phyloP scores from a whole-genome alignment of 1,140 invertebrate genomes.

The Drosophila pallidifrons region DNA sequence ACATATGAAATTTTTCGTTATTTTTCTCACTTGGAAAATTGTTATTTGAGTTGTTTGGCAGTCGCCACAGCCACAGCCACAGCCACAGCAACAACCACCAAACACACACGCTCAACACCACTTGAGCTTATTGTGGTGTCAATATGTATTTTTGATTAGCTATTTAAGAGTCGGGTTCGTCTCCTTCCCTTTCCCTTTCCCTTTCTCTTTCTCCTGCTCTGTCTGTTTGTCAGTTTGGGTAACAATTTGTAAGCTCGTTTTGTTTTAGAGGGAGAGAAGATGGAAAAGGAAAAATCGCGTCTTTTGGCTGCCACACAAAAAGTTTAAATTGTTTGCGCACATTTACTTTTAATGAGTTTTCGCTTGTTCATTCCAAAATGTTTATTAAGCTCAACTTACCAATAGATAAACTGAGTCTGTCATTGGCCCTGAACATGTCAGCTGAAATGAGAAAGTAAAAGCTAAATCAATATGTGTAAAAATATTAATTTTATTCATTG shows the following conservation, averaged over 20 bases:
- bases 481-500: not conserved
- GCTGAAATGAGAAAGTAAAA: constrained; percentile 49
- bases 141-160: constrained; percentile 80
- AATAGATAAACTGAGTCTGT: constrained; percentile 50
- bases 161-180: constrained; percentile 44
- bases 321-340: constrained; percentile 44
- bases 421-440: constrained; percentile 67
- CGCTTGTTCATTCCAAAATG: constrained; percentile 38
- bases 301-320: constrained; percentile 40
- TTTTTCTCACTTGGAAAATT: constrained; percentile 12
- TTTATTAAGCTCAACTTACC: constrained; percentile 60
- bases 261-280: not conserved
- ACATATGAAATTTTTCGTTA: constrained; percentile 9
- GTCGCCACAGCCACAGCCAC: not conserved
- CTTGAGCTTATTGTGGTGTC: constrained; percentile 35
- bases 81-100: not conserved
- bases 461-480: not conserved
- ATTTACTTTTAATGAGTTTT: constrained; percentile 52
- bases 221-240: constrained; percentile 2
- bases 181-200: too few species aligned
- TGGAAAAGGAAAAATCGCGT: not conserved
- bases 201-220: not conserved
- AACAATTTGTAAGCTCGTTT: constrained; percentile 3
- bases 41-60: constrained; percentile 8
- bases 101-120: not conserved